A percentile compares a stretch with the other conserved stretches of the same genome.
Conservation (phyloP, 2,797 vertebrate genomes). For the Schizopygopsis malacanthus region DNA sequence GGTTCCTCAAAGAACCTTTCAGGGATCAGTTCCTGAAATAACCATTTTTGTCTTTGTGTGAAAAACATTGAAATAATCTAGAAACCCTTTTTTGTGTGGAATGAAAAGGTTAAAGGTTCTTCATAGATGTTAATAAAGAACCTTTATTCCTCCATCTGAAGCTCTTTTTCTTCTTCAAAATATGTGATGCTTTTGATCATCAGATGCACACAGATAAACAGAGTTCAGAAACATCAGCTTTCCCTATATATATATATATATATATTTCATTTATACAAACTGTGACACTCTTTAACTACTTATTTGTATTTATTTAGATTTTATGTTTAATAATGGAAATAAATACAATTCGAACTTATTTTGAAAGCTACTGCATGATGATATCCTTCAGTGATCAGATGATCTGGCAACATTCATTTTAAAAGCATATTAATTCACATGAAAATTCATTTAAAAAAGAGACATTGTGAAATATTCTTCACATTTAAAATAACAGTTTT, state of each 20-base stretch:
- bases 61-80: neutral
- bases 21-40: neutral
- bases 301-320: neutral
- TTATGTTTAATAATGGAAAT: neutral
- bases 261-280: neutral
- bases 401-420: neutral
- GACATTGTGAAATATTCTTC: neutral
- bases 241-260: too few species aligned
- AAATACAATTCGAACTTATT: neutral
- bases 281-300: neutral
- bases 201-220: neutral
- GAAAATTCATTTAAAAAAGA: neutral
- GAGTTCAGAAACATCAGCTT: too few species aligned
- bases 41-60: neutral
- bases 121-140: neutral
- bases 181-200: neutral
- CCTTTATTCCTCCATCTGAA: neutral
- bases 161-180: neutral
- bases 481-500: neutral
- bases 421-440: neutral
- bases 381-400: neutral
- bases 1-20: neutral
- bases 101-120: neutral
- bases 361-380: neutral
- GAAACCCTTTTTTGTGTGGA: neutral